Percentiles rank a stretch among this genome's conserved stretches.
Evolutionary conservation across 2,797 vertebrate genomes (phyloP).

Genomic region (Pseudochaenichthys georgianus): DNA sequence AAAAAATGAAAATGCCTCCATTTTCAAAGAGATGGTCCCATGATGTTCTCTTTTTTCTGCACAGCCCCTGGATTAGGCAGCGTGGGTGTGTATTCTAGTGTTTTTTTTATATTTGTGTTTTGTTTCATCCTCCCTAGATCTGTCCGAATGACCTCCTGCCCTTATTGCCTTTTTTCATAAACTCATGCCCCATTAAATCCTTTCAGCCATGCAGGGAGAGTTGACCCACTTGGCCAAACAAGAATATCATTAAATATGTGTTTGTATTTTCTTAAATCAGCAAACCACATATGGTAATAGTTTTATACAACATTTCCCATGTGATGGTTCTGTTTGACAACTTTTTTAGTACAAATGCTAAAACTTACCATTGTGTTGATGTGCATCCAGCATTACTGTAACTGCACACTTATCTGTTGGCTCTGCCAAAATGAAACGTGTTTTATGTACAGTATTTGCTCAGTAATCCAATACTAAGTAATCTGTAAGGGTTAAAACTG

Average conservation of each 20-base stretch:
- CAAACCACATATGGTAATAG: conserved; percentile 47
- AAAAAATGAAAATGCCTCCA: conserved; percentile 52
- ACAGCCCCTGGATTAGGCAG: conserved; percentile 58
- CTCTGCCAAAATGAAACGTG: conserved; percentile 22
- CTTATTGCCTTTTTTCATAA: conserved; percentile 33
- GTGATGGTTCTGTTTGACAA: conserved; percentile 18
- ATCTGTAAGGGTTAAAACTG: conserved; percentile 1
- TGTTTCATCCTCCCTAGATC: conserved; percentile 54
- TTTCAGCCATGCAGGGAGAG: conserved; percentile 28
- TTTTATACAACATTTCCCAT: conserved; percentile 28
- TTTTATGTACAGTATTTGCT: neutral
- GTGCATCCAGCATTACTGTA: conserved; percentile 41
- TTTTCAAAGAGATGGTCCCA: conserved; percentile 48
- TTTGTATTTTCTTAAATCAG: conserved; percentile 42
- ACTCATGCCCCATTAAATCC: conserved; percentile 43
- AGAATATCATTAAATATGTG: conserved; percentile 52
- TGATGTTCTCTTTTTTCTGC: conserved; percentile 52
- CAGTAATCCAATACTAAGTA: neutral
- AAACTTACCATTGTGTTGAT: conserved; percentile 42
- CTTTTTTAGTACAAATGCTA: conserved; percentile 39
- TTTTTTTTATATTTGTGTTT: conserved; percentile 55
- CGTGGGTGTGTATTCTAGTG: conserved; percentile 23
- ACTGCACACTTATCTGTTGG: conserved; percentile 52
- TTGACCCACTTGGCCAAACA: conserved; percentile 60
- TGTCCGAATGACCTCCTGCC: conserved; percentile 43